phyloP scores from a whole-genome alignment of 2,888 invertebrate species.

The Cheilosia scutellata region DNA sequence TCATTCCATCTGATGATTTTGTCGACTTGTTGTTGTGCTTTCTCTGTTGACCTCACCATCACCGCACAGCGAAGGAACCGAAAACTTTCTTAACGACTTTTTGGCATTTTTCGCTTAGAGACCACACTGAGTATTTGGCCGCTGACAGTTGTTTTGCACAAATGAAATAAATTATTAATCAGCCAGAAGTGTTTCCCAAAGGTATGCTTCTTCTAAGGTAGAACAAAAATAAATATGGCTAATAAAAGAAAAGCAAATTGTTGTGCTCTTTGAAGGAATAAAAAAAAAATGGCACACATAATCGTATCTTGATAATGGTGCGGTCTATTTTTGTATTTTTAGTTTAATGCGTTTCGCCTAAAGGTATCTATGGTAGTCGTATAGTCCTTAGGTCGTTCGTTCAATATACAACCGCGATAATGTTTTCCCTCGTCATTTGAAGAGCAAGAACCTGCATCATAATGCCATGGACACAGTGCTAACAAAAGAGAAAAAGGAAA shows the following conservation, averaged over 20 bases:
- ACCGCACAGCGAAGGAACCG: not conserved
- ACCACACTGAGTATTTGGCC: not conserved
- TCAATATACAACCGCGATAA: too few relatives aligned
- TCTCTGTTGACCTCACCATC: not conserved
- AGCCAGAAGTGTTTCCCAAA: constrained; percentile 4
- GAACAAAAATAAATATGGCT: not conserved
- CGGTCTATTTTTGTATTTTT: too few relatives aligned
- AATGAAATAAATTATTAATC: constrained; percentile 31
- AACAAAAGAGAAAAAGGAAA: too few relatives aligned
- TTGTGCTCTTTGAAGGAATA: not conserved
- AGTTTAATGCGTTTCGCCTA: too few relatives aligned
- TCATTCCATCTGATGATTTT: constrained; percentile 12
- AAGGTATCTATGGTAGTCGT: too few relatives aligned
- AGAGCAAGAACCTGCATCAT: not conserved
- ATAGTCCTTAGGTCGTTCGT: too few relatives aligned
- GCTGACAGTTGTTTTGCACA: constrained; percentile 8
- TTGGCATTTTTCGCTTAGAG: constrained; percentile 2
- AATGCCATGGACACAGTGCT: too few relatives aligned
- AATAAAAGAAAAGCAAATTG: not conserved
- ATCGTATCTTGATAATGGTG: too few relatives aligned
- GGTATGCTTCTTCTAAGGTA: not conserved
- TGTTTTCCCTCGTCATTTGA: too few relatives aligned
- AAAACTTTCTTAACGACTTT: constrained; percentile 20
- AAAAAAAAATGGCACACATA: too few relatives aligned
- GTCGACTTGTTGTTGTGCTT: not conserved